Evolutionary conservation across 1,140 invertebrate species (phyloP).

Genomic region (Lepeophtheirus salmonis): DNA sequence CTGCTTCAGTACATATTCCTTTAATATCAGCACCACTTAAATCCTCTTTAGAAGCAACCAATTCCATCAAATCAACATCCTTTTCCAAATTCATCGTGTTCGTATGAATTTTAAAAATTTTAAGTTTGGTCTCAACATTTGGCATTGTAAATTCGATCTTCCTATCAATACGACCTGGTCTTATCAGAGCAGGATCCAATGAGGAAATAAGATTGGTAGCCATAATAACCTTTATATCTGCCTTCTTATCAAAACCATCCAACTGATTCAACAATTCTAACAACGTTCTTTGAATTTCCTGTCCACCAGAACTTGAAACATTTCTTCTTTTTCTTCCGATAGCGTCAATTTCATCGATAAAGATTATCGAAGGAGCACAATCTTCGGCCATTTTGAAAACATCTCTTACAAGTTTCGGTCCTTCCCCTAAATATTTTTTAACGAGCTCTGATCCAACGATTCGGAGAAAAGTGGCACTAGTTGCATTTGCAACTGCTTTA

Average conservation of each 20-base stretch:
- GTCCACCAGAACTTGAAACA: constrained; percentile 95
- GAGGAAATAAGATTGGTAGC: constrained; percentile 99
- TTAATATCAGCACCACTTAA: constrained; percentile 82
- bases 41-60: constrained; percentile 99
- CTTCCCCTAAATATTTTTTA: constrained; percentile 69
- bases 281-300: constrained; percentile 99
- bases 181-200: constrained; percentile 90
- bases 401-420: constrained; percentile 92
- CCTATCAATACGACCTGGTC: constrained; percentile 93
- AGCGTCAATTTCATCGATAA: constrained; percentile 99
- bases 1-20: constrained; percentile 99
- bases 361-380: constrained; percentile 97
- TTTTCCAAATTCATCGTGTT: constrained; percentile 89
- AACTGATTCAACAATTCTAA: constrained; percentile 95
- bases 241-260: constrained; percentile 91
- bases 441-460: constrained; percentile 98
- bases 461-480: constrained; percentile 91
- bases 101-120: constrained; percentile 97
- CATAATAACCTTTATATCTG: constrained; percentile 97
- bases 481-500: constrained; percentile 98
- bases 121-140: constrained; percentile 93
- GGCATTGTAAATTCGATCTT: constrained; percentile 99
- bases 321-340: constrained; percentile 98
- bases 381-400: constrained; percentile 96
- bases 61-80: constrained; percentile 92